Evolutionary conservation across 2,113 vertebrate genomes (phyloP).

Genomic region (Ochotona curzoniae): DNA sequence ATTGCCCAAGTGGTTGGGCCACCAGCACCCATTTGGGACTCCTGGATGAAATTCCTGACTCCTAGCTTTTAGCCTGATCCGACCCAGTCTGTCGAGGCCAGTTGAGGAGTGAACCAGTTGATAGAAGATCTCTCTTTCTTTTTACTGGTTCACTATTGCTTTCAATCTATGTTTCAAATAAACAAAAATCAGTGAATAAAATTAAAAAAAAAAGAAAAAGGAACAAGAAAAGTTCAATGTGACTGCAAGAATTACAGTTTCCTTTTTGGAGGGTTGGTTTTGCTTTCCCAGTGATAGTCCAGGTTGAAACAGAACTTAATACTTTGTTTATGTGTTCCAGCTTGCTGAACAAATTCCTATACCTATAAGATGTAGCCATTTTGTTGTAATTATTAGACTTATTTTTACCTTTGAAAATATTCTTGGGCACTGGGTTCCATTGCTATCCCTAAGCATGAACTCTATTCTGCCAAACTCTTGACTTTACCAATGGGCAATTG

Average conservation of each 20-base stretch:
- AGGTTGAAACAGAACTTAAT: background rate
- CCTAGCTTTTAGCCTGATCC: no score
- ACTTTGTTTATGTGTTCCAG: background rate
- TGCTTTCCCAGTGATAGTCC: background rate
- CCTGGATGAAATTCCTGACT: no score
- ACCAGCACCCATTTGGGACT: no score
- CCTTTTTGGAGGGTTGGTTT: background rate
- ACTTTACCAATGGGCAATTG: slow-evolving; percentile 4
- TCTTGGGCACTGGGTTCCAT: background rate
- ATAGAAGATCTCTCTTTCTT: no score
- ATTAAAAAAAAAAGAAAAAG: no score
- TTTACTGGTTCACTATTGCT: no score
- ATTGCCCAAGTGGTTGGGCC: no score
- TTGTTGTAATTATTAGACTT: background rate
- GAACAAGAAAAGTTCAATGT: background rate
- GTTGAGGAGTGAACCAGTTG: no score
- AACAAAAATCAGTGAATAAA: no score
- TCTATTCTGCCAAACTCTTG: background rate
- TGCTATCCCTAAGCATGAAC: background rate
- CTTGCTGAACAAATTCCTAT: background rate
- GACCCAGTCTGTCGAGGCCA: no score
- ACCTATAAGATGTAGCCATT: background rate
- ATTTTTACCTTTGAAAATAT: background rate
- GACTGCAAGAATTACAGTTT: background rate
- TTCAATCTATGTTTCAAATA: no score